Percentiles rank a stretch among this genome's conserved stretches.
These are phyloP conservation scores for Xestoiulus laeticollis DNA, from an alignment of 2,888 invertebrate genomes.

Conservation along the genomic window DNA sequence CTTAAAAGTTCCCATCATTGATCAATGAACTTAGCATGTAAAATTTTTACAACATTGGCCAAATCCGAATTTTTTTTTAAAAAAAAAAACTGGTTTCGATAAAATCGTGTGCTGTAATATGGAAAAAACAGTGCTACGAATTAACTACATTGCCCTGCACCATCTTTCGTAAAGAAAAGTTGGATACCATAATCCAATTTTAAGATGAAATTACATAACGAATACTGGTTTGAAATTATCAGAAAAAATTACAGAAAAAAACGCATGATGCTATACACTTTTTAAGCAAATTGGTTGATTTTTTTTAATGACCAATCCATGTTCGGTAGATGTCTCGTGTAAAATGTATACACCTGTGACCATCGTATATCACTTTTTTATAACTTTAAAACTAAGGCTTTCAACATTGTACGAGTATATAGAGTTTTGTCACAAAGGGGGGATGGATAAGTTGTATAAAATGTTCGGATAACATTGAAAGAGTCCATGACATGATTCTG, in stretches of 20 bases:
- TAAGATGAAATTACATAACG: neutral
- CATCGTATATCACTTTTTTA: no score
- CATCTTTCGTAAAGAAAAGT: neutral
- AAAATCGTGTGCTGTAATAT: neutral
- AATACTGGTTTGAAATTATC: neutral
- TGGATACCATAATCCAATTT: neutral
- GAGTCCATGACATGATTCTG: no score
- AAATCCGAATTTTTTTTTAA: neutral
- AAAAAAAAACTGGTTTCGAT: conserved; percentile 11
- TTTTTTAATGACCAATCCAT: no score
- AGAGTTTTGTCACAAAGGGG: no score
- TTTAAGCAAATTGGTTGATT: no score
- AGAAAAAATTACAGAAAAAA: neutral
- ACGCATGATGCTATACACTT: no score
- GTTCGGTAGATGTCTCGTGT: no score
- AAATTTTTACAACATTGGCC: neutral
- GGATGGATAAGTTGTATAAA: no score
- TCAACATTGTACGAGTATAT: no score
- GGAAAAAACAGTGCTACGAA: neutral
- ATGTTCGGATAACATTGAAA: no score
- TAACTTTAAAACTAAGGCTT: no score
- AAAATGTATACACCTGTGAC: no score
- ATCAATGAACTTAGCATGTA: neutral
- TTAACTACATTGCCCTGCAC: neutral
- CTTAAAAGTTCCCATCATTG: neutral